phyloP scores from a whole-genome alignment of 2,888 invertebrate species.

The Tanytarsus gracilentus region DNA sequence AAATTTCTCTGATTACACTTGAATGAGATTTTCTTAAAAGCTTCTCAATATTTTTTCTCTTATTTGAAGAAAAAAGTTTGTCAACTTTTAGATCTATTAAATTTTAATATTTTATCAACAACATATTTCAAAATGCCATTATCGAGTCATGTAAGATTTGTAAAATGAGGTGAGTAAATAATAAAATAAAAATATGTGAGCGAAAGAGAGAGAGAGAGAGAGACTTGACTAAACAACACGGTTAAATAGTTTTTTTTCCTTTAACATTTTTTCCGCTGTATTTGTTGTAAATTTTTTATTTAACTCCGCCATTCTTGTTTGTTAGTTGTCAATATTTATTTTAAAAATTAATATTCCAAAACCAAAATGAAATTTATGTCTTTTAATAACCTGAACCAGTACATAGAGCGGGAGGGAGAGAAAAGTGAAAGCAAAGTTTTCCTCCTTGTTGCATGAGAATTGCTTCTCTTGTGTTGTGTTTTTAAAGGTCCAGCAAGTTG shows the following conservation, averaged over 20 bases:
- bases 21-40: too few species aligned
- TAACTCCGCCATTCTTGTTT: constrained; percentile 18
- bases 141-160: too few species aligned
- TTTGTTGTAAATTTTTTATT: not conserved
- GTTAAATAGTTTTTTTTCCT: not conserved
- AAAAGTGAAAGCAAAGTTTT: constrained; percentile 26
- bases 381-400: constrained; percentile 20
- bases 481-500: not conserved
- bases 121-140: too few species aligned
- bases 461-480: not conserved
- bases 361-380: constrained; percentile 24
- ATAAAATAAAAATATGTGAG: not conserved
- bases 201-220: not conserved
- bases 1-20: too few species aligned
- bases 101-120: too few species aligned
- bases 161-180: not conserved
- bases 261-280: not conserved
- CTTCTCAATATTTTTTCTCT: too few species aligned
- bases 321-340: constrained; percentile 23
- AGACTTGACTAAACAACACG: constrained; percentile 11
- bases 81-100: too few species aligned
- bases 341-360: constrained; percentile 26
- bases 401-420: too few species aligned
- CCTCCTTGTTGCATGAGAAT: constrained; percentile 10
- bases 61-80: too few species aligned